Conservation (phyloP, 35 echinoderm and acorn worm species). For the Apostichopus parvimensis region DNA sequence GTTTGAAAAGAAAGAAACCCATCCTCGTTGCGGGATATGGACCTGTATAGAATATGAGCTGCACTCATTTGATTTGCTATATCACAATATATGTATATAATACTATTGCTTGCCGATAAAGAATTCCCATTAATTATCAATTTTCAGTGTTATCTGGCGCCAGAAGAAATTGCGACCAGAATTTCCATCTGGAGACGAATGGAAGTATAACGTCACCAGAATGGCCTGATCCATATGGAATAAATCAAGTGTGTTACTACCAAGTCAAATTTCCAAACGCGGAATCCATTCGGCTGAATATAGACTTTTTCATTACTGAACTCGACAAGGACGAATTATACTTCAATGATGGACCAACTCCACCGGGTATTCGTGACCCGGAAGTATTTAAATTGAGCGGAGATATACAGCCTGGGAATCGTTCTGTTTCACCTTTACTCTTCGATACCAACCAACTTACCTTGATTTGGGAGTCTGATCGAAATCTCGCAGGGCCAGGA, state of each 20-base stretch:
- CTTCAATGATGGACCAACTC: background rate
- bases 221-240: background rate
- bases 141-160: slow-evolving; percentile 5
- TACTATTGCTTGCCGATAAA: too few relatives aligned
- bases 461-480: slow-evolving; percentile 37
- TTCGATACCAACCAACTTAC: slow-evolving; percentile 49
- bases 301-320: slow-evolving; percentile 42
- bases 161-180: slow-evolving; percentile 32
- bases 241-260: slow-evolving; percentile 14
- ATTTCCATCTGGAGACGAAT: background rate
- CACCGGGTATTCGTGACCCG: background rate
- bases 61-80: too few relatives aligned
- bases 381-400: background rate
- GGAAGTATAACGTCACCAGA: slow-evolving; percentile 20
- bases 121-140: background rate
- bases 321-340: slow-evolving; percentile 3
- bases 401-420: background rate
- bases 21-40: too few relatives aligned
- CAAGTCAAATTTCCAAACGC: slow-evolving; percentile 43
- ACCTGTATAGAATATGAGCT: too few relatives aligned
- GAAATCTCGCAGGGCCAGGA: background rate
- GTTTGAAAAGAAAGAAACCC: too few relatives aligned
- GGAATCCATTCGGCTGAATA: background rate
- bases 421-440: background rate
- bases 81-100: too few relatives aligned